Evolutionary conservation across 1,140 invertebrate species (phyloP), one percentile per base, ranked within the genome.

Genomic region (Temnothorax curvispinosus): DNA sequence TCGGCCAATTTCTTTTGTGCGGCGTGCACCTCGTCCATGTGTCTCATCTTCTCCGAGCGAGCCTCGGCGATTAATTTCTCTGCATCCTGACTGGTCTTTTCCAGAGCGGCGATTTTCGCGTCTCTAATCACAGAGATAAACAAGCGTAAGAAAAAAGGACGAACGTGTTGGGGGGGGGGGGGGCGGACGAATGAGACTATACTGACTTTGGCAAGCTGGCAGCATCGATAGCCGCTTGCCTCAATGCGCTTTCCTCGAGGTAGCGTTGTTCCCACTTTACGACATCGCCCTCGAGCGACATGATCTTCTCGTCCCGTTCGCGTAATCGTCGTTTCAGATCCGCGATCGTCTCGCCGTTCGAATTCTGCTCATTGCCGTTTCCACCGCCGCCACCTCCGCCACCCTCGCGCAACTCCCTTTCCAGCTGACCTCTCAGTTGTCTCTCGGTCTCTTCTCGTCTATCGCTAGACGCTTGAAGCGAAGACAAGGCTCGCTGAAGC

Each of bases 251-350:
- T 94, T 98, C 98, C 94, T 98, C 98, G 8, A 98, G 95, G 95
- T 98, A 98, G 65, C 97, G 96, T 95, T 98, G 98, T 94, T 98
- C 98, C 97, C 98, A 98, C 94, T 98, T 98, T 67, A 97, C 96
- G 81, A 97, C 97, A 92, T 98, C 98, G 4, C 97, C 97, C 94
- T 98, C 98, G 41, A 98, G 94, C 27, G 96, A 96, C 96, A 98
- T 97, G 54, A 98, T 97, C 90, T 97, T 97, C 94, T 98, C 97
- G 93, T 98, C 97, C 78, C 97, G 96, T 93, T 98, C 97, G 41
- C 97, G 96, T 62, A 98, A 91, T 92, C 96, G 94, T 85, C 97
- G 94, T 89, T 97, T 97, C 80, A 98, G 93, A 89, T 97, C 97
- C 0, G 96, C 96, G 84, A 96, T 96, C 44, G 96, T 96, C 91